These are phyloP conservation scores for Cyrtonyx montezumae DNA, from an alignment of 2,113 vertebrate genomes.

Conservation along the genomic window DNA sequence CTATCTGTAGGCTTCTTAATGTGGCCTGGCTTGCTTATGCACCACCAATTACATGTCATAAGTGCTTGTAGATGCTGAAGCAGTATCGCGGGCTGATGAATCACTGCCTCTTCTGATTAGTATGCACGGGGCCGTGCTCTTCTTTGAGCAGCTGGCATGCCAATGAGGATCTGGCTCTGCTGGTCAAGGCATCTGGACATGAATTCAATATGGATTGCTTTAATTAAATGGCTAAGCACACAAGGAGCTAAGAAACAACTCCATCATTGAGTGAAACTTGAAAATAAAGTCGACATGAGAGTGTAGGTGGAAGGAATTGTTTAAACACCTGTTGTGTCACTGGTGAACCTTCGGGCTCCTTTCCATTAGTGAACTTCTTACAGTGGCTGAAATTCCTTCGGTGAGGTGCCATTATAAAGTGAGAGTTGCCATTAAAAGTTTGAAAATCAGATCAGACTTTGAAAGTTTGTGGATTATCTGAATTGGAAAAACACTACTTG, in stretches of 20 bases:
- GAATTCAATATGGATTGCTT: slow-evolving; percentile 88
- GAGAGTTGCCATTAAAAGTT: slow-evolving; percentile 27
- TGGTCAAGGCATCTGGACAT: slow-evolving; percentile 87
- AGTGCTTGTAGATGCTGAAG: slow-evolving; percentile 87
- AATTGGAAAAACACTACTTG: background rate
- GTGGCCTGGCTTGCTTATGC: slow-evolving; percentile 87
- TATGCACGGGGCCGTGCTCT: slow-evolving; percentile 79
- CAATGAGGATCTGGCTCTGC: slow-evolving; percentile 84
- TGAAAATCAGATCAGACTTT: slow-evolving; percentile 16
- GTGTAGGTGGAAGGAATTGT: slow-evolving; percentile 54
- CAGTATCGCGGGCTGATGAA: slow-evolving; percentile 83
- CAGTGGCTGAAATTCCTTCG: slow-evolving; percentile 2
- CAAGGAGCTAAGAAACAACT: slow-evolving; percentile 83
- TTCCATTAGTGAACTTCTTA: background rate
- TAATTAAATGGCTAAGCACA: slow-evolving; percentile 86
- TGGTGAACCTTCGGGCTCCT: slow-evolving; percentile 10
- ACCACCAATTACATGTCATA: slow-evolving; percentile 89
- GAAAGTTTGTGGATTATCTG: background rate
- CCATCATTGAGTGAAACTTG: slow-evolving; percentile 83
- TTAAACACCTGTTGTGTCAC: slow-evolving; percentile 51
- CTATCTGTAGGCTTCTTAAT: slow-evolving; percentile 89
- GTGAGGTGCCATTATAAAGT: background rate
- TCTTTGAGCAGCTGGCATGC: slow-evolving; percentile 86
- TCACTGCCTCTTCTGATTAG: slow-evolving; percentile 84
- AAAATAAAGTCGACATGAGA: slow-evolving; percentile 76